These are phyloP conservation scores for Nephrocerus scutellatus DNA, from an alignment of 2,888 invertebrate genomes.

Conservation along the genomic window DNA sequence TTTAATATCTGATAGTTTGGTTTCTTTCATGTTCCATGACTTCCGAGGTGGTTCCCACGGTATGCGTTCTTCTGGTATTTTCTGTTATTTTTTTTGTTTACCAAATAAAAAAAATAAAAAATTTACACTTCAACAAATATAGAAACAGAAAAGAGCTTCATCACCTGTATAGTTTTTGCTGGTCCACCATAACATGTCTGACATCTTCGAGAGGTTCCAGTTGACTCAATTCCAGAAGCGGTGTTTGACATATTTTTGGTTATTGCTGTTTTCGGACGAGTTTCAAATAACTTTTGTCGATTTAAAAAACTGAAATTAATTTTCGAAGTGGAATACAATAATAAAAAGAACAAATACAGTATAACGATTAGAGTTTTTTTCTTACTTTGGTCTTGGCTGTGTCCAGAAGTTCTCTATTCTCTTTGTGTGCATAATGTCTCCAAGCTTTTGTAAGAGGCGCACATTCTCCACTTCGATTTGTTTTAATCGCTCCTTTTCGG, in stretches of 20 bases:
- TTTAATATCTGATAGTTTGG: constrained; percentile 14
- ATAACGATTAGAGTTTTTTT: neutral
- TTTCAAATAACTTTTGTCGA: constrained; percentile 41
- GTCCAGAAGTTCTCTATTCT: constrained; percentile 63
- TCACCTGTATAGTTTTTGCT: constrained; percentile 33
- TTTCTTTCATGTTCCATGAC: constrained; percentile 35
- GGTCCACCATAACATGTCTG: constrained; percentile 40
- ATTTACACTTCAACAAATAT: neutral
- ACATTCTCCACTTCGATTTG: constrained; percentile 64
- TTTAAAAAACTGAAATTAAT: constrained; percentile 39
- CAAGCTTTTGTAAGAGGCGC: constrained; percentile 59
- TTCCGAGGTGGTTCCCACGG: constrained; percentile 43
- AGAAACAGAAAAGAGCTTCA: neutral
- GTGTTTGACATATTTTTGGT: no score
- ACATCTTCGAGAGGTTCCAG: constrained; percentile 32
- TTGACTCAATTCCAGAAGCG: no score
- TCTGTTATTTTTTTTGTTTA: constrained; percentile 20
- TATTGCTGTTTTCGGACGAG: constrained; percentile 34
- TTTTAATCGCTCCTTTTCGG: constrained; percentile 58
- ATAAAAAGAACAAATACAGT: neutral
- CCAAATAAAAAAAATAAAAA: constrained; percentile 2
- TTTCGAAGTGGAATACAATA: neutral
- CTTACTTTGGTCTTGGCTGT: constrained; percentile 54
- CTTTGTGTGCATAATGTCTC: constrained; percentile 59
- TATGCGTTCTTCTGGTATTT: constrained; percentile 43